Conservation (phyloP, 2,888 invertebrate genomes). For the Sclerodermus sp. region DNA sequence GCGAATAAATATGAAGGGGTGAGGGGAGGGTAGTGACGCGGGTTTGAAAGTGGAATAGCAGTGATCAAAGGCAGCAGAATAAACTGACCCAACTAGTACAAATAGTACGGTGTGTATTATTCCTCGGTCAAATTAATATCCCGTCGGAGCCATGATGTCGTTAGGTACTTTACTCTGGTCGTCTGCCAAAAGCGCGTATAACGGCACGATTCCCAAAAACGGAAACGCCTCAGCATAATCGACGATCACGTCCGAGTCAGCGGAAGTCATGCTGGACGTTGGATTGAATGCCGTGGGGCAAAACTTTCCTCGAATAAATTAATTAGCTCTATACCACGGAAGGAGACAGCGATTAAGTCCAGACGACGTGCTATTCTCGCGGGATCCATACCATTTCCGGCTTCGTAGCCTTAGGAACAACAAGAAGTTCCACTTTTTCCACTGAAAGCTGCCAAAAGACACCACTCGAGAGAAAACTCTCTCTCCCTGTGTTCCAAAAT, state of each 20-base stretch:
- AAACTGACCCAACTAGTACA: constrained; percentile 7
- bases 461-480: too few relatives aligned
- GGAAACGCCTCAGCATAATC: constrained; percentile 28
- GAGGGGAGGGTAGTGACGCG: constrained; percentile 2
- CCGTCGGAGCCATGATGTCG: constrained; percentile 38
- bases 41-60: too few relatives aligned
- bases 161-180: constrained; percentile 42
- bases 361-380: constrained; percentile 12
- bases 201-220: constrained; percentile 38
- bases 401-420: too few relatives aligned
- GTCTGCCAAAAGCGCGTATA: constrained; percentile 43
- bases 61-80: background rate
- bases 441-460: too few relatives aligned
- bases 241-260: constrained; percentile 10
- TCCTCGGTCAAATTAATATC: constrained; percentile 46
- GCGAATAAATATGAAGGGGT: constrained; percentile 14
- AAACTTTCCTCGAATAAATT: constrained; percentile 29
- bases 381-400: background rate
- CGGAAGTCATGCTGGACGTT: background rate
- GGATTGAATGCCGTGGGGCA: background rate
- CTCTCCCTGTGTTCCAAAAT: too few relatives aligned
- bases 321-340: constrained; percentile 19
- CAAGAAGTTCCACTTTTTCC: too few relatives aligned
- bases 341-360: constrained; percentile 21
- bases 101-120: constrained; percentile 30